A percentile compares a stretch with the other conserved stretches of the same genome.
Conservation (phyloP, 2,888 invertebrate genomes). For the Strigamia transsilvanica region DNA sequence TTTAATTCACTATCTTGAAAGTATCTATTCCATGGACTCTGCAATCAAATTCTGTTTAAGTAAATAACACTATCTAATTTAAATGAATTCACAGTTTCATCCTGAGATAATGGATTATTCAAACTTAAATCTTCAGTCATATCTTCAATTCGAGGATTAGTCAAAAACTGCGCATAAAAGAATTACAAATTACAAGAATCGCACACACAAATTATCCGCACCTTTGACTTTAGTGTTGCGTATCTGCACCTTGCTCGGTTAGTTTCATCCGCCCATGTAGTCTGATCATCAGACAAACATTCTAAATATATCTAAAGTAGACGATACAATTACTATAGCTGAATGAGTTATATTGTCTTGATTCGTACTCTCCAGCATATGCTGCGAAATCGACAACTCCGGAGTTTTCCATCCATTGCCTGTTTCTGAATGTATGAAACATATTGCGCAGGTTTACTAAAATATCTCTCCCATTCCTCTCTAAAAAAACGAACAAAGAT, state of each 20-base stretch:
- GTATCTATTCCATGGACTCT: constrained; percentile 86
- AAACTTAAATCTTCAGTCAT: constrained; percentile 50
- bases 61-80: not conserved
- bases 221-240: constrained; percentile 52
- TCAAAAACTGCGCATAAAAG: constrained; percentile 54
- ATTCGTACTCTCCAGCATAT: constrained; percentile 58
- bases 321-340: not conserved
- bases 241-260: constrained; percentile 54
- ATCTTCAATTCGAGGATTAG: constrained; percentile 57
- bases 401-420: constrained; percentile 57
- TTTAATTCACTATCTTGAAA: constrained; percentile 82
- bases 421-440: constrained; percentile 55
- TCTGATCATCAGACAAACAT: constrained; percentile 57
- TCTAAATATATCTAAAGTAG: constrained; percentile 56
- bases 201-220: not conserved
- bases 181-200: not conserved
- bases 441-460: constrained; percentile 55
- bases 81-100: constrained; percentile 54
- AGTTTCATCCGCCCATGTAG: constrained; percentile 55
- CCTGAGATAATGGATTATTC: constrained; percentile 56
- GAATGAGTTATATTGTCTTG: no score
- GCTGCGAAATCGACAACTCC: constrained; percentile 59
- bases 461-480: constrained; percentile 58
- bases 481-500: constrained; percentile 52
- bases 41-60: constrained; percentile 60